Conservation (phyloP, 1,140 invertebrate species). For the Geopemphigus sp. region DNA sequence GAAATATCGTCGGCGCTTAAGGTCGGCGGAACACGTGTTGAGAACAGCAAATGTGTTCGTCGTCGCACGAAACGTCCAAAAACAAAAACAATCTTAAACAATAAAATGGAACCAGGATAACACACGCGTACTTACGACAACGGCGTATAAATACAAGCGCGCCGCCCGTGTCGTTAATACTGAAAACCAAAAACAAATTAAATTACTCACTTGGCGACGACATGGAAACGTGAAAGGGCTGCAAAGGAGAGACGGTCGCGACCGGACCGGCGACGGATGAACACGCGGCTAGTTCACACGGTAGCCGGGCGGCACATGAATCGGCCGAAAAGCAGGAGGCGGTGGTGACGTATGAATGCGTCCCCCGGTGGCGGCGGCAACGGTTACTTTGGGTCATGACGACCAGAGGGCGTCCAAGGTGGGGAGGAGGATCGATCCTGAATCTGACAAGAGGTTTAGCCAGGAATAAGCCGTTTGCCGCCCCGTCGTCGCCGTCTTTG, state of each 20-base stretch:
- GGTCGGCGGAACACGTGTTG: no score
- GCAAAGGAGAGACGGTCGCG: not conserved
- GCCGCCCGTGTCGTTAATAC: no score
- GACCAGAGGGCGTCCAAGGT: conserved; percentile 41
- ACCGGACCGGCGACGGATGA: not conserved
- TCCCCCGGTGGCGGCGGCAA: conserved; percentile 27
- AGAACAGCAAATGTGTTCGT: no score
- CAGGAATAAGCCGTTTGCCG: conserved; percentile 18
- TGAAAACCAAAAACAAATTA: no score
- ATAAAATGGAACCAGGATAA: no score
- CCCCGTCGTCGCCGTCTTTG: not conserved
- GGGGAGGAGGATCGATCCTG: conserved; percentile 47
- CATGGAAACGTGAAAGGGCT: no score
- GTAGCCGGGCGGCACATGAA: conserved; percentile 46
- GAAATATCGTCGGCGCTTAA: no score
- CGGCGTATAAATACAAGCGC: no score
- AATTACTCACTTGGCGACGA: no score
- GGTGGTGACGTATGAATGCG: conserved; percentile 19
- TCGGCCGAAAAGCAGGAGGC: conserved; percentile 19
- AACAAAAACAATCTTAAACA: no score
- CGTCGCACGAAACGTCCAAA: no score
- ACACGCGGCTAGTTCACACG: conserved; percentile 41
- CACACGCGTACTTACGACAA: no score
- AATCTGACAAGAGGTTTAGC: conserved; percentile 41
- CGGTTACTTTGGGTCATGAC: conserved; percentile 48